Evolutionary conservation across 2,888 invertebrate species (phyloP), one percentile per base, ranked within the genome.

Genomic region (Trachelus iudaicus): DNA sequence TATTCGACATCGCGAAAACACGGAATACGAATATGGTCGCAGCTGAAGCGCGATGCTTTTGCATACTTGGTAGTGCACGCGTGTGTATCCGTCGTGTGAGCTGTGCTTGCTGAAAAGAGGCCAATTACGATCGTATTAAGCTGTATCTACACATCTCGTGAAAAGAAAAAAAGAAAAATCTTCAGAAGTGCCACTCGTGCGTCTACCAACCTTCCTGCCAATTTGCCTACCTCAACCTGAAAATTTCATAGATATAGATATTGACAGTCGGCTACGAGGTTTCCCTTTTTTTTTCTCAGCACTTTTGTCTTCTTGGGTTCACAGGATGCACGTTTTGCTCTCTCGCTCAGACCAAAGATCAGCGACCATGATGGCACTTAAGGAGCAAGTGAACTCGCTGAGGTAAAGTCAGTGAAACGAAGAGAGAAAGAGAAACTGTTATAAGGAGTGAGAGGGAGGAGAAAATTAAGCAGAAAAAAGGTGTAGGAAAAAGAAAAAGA

Each of bases 81-180:
- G 77, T 82, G 84, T 83, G 81, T 84, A 84, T 82, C 81, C 86
- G 84, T 84, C 83, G 83, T 81, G 83, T 80, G 56, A 56, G 56
- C 56, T 56, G 23, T 23, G 34, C 31, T 1, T 15, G 69, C 68
- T 75, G 34, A 30, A 69, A 40, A 68, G 84, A 82, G 81, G 84
- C 83, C 85, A 86, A 86, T 87, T 87, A 84, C 82, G 83, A 85
- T 86, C 56, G 23, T 56, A 71, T 71, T 71, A 71, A 71, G 30
- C 34, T 34, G 71, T 34, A 34, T 30, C 15, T 71, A 30, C 13
- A 11, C 71, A 23, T 56, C 56, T 23, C 9, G 56, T 2, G 56
- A 56, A 56, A 23, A 23, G 9, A 56, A 56, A 9, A 56, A 83
- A 84, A 80, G 84, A 82, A 80, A 82, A 84, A 81, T 75, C 79